These are phyloP conservation scores for Drosophila arizonae DNA, from an alignment of 1,140 invertebrate genomes.

Conservation along the genomic window DNA sequence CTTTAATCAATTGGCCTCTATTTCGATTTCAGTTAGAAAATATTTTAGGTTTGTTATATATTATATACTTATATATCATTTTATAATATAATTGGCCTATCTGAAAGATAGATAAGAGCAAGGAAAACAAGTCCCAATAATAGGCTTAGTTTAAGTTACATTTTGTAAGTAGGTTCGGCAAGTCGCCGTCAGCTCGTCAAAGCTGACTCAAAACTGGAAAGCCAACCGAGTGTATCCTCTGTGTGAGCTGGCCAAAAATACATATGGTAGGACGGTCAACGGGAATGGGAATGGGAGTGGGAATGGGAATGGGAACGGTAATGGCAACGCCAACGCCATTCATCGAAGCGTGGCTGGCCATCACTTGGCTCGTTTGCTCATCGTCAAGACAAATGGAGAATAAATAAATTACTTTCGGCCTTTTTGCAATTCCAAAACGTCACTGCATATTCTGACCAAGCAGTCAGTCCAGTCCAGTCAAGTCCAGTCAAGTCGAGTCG, in stretches of 20 bases:
- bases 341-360: constrained; percentile 72
- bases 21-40: too few relatives aligned
- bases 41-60: too few relatives aligned
- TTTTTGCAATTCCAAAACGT: constrained; percentile 76
- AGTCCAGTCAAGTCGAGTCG: background rate
- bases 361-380: constrained; percentile 80
- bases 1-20: too few relatives aligned
- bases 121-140: too few relatives aligned
- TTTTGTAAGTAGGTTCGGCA: constrained; percentile 7
- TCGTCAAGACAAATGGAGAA: constrained; percentile 81
- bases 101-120: too few relatives aligned
- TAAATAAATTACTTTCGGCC: constrained; percentile 80
- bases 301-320: constrained; percentile 18
- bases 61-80: too few relatives aligned
- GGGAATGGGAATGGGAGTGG: constrained; percentile 48
- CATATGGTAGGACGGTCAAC: constrained; percentile 11
- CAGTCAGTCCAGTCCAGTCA: constrained; percentile 9
- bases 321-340: constrained; percentile 62
- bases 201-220: constrained; percentile 13
- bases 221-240: constrained; percentile 15
- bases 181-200: background rate
- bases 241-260: constrained; percentile 5
- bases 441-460: constrained; percentile 64
- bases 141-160: background rate
- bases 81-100: too few relatives aligned